These are phyloP conservation scores for Lagopus leucura DNA, from an alignment of 2,113 vertebrate genomes.

Conservation along the genomic window DNA sequence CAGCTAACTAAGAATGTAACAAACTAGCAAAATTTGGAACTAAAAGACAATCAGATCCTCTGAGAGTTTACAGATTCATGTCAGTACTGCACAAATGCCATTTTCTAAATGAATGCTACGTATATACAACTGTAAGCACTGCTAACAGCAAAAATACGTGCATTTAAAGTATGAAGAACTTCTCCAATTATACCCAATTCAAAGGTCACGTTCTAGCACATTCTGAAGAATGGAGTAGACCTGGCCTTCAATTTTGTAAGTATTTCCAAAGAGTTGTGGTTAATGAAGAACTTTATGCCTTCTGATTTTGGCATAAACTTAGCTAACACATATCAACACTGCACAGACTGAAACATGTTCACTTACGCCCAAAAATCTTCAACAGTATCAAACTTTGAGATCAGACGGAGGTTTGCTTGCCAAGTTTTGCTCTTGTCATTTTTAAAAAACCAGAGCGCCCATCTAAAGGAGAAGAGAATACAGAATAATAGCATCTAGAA, in stretches of 20 bases:
- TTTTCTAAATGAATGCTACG: accelerated
- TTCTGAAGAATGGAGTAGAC: background rate
- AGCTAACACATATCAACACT: background rate
- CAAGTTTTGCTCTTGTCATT: slow-evolving; percentile 99
- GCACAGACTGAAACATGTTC: background rate
- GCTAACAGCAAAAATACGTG: background rate
- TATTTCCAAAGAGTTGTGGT: background rate
- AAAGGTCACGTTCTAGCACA: background rate
- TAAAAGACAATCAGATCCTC: background rate
- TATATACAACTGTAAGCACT: background rate
- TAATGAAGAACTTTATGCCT: background rate
- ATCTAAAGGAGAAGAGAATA: slow-evolving; percentile 79
- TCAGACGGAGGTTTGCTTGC: slow-evolving; percentile 98
- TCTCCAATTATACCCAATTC: background rate
- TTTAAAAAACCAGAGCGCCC: slow-evolving; percentile 99
- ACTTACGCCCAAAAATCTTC: slow-evolving; percentile 99
- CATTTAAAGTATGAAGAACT: background rate
- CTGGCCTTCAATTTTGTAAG: background rate
- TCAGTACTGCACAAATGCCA: background rate
- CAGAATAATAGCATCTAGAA: background rate
- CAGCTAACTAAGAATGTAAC: background rate
- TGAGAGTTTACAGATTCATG: background rate
- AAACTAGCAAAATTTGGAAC: background rate
- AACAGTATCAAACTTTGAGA: slow-evolving; percentile 97
- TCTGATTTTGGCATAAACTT: background rate